phyloP scores from a whole-genome alignment of 2,113 vertebrate genomes.

The Forbesichthys papilliferus region DNA sequence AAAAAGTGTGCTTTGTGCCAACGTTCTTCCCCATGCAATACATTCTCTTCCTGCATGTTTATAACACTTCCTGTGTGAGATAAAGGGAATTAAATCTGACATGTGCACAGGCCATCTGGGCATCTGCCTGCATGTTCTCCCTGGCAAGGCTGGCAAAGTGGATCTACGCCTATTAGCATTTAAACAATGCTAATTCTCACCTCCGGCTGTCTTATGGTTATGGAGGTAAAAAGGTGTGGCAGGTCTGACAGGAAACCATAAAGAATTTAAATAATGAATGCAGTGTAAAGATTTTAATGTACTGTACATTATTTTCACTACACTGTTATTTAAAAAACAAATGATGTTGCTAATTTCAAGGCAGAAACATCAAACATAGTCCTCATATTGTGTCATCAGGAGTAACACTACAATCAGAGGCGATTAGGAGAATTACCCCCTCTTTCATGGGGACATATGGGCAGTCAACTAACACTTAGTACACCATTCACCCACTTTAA shows the following conservation, averaged over 20 bases:
- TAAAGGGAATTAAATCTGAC: background rate
- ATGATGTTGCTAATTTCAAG: too few relatives aligned
- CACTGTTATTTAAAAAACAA: background rate
- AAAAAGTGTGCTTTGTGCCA: background rate
- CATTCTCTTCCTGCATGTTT: background rate
- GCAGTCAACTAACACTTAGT: constrained; percentile 13
- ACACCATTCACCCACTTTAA: constrained; percentile 25
- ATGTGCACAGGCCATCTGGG: background rate
- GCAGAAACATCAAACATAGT: too few relatives aligned
- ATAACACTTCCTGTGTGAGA: background rate
- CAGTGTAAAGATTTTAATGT: background rate
- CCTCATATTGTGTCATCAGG: background rate
- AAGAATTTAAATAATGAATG: background rate
- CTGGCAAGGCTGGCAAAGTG: background rate
- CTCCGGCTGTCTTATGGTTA: too few relatives aligned
- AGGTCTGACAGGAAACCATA: background rate
- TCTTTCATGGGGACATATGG: background rate
- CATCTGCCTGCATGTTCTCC: background rate
- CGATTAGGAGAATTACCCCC: background rate
- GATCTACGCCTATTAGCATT: background rate
- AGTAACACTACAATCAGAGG: background rate
- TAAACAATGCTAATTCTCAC: too few relatives aligned
- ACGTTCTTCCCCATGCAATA: background rate
- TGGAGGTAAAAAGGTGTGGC: background rate
- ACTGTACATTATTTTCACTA: background rate